These are phyloP conservation scores for Protonemura montana DNA, from an alignment of 2,888 invertebrate species.

Conservation along the genomic window DNA sequence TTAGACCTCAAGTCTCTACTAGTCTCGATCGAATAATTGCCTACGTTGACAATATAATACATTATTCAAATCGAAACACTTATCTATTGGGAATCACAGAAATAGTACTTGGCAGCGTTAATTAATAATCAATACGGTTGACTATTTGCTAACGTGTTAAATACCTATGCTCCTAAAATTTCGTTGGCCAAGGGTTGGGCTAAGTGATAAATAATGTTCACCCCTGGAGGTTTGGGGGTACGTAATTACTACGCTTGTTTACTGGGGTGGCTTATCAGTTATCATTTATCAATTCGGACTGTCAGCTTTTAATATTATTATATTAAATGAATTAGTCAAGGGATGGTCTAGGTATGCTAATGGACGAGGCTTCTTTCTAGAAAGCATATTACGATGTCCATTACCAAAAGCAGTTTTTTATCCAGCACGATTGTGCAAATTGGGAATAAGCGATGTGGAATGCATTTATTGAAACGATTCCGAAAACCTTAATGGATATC, in stretches of 20 bases:
- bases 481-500: too few species aligned
- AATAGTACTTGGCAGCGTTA: not conserved
- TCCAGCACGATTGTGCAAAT: too few species aligned
- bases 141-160: not conserved
- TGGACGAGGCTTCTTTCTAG: too few species aligned
- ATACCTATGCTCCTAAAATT: not conserved
- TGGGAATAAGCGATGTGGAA: too few species aligned
- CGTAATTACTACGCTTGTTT: not conserved
- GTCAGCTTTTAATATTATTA: not conserved
- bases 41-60: not conserved
- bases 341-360: not conserved
- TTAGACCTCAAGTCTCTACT: not conserved
- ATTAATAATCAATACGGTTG: not conserved
- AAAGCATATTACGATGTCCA: too few species aligned
- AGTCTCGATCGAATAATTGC: not conserved
- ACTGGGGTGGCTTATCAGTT: not conserved
- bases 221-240: not conserved
- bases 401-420: too few species aligned
- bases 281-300: not conserved
- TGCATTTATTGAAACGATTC: too few species aligned
- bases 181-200: not conserved
- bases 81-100: not conserved
- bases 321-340: not conserved
- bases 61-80: not conserved
- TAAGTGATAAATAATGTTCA: constrained; percentile 12